phyloP scores from a whole-genome alignment of 2,888 invertebrate genomes.

The Eupeodes latifasciatus region DNA sequence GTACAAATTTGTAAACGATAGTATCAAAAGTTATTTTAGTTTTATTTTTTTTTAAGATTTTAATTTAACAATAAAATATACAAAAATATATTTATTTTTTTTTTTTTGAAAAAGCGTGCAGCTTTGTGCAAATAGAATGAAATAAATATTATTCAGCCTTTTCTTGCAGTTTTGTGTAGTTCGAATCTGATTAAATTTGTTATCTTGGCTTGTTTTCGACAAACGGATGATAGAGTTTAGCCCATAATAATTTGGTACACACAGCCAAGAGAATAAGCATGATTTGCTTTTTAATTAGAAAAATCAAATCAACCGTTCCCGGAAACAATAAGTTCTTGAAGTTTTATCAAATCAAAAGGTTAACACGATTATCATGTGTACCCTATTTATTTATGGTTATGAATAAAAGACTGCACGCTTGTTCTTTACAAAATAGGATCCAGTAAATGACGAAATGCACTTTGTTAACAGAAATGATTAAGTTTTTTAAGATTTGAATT shows the following conservation, averaged over 20 bases:
- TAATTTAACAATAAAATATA: slow-evolving; percentile 64
- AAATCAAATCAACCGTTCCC: slow-evolving; percentile 1
- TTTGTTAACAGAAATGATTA: slow-evolving; percentile 70
- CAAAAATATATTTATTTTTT: slow-evolving; percentile 58
- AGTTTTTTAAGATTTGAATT: slow-evolving; percentile 41
- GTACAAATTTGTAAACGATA: slow-evolving; percentile 74
- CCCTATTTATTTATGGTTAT: no score
- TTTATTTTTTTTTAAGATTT: slow-evolving; percentile 42
- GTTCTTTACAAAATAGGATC: slow-evolving; percentile 73
- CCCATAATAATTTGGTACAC: not conserved
- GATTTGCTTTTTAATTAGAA: not conserved
- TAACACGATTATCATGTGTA: no score
- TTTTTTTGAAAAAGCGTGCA: slow-evolving; percentile 63
- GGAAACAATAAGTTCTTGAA: not conserved
- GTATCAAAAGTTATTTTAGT: slow-evolving; percentile 72
- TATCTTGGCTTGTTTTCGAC: no score
- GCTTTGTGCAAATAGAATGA: not conserved
- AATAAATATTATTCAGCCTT: not conserved
- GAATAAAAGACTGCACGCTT: slow-evolving; percentile 55
- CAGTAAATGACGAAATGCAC: slow-evolving; percentile 73
- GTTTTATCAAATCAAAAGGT: not conserved
- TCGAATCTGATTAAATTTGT: not conserved
- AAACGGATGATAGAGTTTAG: not conserved
- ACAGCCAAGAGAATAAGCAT: not conserved
- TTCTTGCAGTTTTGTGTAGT: not conserved